Evolutionary conservation across 2,888 invertebrate genomes (phyloP).

Genomic region (Pristionchus arcanus): DNA sequence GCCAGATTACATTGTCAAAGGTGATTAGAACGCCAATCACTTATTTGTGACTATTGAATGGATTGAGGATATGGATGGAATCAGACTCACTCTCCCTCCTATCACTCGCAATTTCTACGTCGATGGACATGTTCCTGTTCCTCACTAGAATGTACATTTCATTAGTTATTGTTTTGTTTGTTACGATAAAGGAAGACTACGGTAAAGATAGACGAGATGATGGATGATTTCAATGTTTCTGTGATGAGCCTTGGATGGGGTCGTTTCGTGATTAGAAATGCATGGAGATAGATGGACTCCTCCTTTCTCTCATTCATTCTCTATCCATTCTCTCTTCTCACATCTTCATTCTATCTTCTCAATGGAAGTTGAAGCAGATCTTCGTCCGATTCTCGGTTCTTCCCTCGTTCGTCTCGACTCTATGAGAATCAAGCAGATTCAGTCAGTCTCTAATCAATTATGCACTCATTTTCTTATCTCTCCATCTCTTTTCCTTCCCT

Average conservation of each 20-base stretch:
- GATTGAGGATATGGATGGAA: constrained; percentile 87
- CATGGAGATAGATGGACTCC: constrained; percentile 44
- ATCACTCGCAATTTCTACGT: constrained; percentile 97
- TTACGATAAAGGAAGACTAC: not conserved
- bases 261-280: constrained; percentile 42
- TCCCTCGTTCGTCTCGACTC: constrained; percentile 73
- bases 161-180: constrained; percentile 53
- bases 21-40: constrained; percentile 80
- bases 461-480: not conserved
- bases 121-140: constrained; percentile 95
- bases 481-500: not conserved
- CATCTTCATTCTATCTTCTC: constrained; percentile 8
- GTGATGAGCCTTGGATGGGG: constrained; percentile 19
- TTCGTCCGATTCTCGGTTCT: constrained; percentile 72
- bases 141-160: constrained; percentile 85
- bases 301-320: constrained; percentile 17
- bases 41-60: not conserved
- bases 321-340: not conserved
- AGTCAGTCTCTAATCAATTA: constrained; percentile 59
- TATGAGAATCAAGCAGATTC: constrained; percentile 71
- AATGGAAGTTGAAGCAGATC: constrained; percentile 73
- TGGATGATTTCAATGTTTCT: constrained; percentile 26
- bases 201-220: constrained; percentile 20
- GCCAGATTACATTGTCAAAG: constrained; percentile 89
- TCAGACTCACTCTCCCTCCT: constrained; percentile 88